Base-by-base conservation (phyloP, 35 echinoderm and acorn worm species). In the Diadema setosum region DNA sequence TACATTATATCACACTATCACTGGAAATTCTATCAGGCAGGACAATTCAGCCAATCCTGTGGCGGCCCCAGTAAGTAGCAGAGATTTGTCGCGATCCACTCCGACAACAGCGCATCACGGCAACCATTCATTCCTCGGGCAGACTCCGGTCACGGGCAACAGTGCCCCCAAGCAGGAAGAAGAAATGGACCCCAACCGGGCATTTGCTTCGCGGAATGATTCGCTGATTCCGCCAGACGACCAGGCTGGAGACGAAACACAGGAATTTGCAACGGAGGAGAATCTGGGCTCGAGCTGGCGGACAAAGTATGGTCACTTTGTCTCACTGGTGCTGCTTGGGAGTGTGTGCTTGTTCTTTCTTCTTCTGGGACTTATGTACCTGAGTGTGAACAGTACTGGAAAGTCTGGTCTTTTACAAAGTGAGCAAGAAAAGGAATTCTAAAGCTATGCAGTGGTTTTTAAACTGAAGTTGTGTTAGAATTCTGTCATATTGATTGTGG, bases 331-430 rank as follows among this genome's bases (percentile, higher is more conserved):
- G 82, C 89, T 91, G 14, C 44, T 91, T 56, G 89, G 40, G 46
- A 74, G 89, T 91, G 89, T 83, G 61, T 91, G 83, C 89, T 46
- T 91, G 39, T 91, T 91, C 82, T 91, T 91, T 70, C 48, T 76
- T 59, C 27, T 84, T 34, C 44, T 91, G 61, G 89, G 89, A 82
- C 81, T 85, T 30, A 44, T 91, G 42, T 91, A 91, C 82, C 50
- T 91, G 23, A 91, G 82, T 45, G 89, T 91, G 31, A 78, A 78
- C 39, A 78, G 73, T 78, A 78, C 73, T 78, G 73, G 24, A 41
- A 78, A 78, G 23, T 78, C 73, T 21, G 37, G 35, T 41, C 40
- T 20, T 44, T 78, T 78, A 21, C 73, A 78, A 78, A 78, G 73
- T 78, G 37, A 78, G 73, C 73, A 78, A 67, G 24, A 18, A 33